phyloP scores from a whole-genome alignment of 2,797 vertebrate genomes.

The Pangasius djambal region DNA sequence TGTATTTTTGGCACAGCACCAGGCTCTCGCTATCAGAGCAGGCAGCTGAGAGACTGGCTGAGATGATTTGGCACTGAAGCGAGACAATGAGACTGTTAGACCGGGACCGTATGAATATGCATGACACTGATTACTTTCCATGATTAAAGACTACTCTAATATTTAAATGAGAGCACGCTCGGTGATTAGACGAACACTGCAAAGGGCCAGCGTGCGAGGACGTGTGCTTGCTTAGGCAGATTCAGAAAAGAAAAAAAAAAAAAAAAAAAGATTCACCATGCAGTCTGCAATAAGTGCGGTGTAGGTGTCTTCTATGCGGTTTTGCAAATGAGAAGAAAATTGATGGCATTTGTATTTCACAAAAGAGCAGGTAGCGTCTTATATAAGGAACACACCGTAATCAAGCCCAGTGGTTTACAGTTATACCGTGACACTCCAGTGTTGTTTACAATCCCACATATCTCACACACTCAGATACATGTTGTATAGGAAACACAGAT shows the following conservation, averaged over 20 bases:
- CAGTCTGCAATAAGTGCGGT: background rate
- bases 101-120: conserved; percentile 99
- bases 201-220: conserved; percentile 56
- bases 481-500: conserved; percentile 20
- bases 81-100: conserved; percentile 94
- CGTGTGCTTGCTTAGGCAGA: conserved; percentile 49
- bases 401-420: conserved; percentile 18
- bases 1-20: conserved; percentile 73
- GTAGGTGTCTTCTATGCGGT: conserved; percentile 8
- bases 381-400: background rate
- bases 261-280: background rate
- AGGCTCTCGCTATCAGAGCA: conserved; percentile 73
- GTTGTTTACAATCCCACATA: conserved; percentile 36
- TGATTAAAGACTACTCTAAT: conserved; percentile 99
- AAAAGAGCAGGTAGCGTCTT: conserved; percentile 7
- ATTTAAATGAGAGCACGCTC: conserved; percentile 99
- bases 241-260: background rate
- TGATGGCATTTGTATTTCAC: conserved; percentile 24
- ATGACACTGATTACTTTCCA: conserved; percentile 99
- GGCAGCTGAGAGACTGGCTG: conserved; percentile 89
- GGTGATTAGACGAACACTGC: conserved; percentile 94
- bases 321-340: conserved; percentile 28
- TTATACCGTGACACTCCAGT: conserved; percentile 2
- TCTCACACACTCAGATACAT: background rate
- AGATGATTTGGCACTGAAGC: conserved; percentile 97